A percentile compares a stretch with the other conserved stretches of the same genome.
These are phyloP conservation scores for Ennomos fuscantarius DNA, from an alignment of 2,888 invertebrate genomes.

Conservation along the genomic window DNA sequence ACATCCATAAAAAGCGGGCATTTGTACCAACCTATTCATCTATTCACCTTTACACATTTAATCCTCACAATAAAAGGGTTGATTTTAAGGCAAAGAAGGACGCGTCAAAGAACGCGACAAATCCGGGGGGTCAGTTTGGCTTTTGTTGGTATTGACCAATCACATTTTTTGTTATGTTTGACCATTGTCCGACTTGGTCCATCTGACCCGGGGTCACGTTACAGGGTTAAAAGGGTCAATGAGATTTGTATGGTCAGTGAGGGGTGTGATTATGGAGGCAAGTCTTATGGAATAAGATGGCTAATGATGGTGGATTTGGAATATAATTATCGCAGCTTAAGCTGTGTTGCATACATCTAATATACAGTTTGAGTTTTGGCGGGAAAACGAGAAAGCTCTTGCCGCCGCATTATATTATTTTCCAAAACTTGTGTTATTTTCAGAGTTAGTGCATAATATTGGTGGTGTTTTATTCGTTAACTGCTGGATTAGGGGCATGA, in stretches of 20 bases:
- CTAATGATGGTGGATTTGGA: too few relatives aligned
- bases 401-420: too few relatives aligned
- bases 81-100: slow-evolving; percentile 56
- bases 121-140: slow-evolving; percentile 63
- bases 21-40: slow-evolving; percentile 45
- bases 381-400: too few relatives aligned
- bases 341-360: too few relatives aligned
- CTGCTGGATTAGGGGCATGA: too few relatives aligned
- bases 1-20: slow-evolving; percentile 40
- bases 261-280: slow-evolving; percentile 25
- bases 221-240: slow-evolving; percentile 67
- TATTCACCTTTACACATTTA: slow-evolving; percentile 60
- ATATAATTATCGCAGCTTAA: too few relatives aligned
- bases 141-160: slow-evolving; percentile 70
- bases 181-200: slow-evolving; percentile 73
- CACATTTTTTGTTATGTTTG: slow-evolving; percentile 62
- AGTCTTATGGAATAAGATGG: slow-evolving; percentile 22
- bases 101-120: slow-evolving; percentile 54
- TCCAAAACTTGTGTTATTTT: too few relatives aligned
- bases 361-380: too few relatives aligned
- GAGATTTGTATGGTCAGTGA: slow-evolving; percentile 50
- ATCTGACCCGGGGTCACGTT: slow-evolving; percentile 77
- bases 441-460: too few relatives aligned
- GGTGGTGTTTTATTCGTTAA: too few relatives aligned
- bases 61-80: slow-evolving; percentile 58